Evolutionary conservation across 2,113 vertebrate genomes (phyloP), one percentile per base, ranked within the genome.

Genomic region (Osmerus mordax): DNA sequence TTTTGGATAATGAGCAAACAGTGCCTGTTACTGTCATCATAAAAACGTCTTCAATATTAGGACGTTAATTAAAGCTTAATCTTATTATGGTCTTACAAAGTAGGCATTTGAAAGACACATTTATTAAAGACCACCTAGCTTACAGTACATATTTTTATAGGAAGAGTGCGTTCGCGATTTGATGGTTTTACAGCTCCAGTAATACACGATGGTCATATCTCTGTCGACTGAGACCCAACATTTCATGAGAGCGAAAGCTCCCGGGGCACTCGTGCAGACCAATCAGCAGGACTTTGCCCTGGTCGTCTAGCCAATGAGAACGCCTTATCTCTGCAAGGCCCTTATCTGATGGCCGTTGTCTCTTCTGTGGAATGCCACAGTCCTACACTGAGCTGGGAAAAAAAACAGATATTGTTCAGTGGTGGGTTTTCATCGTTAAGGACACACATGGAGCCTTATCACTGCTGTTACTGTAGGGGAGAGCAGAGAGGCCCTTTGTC

Each of bases 351-450:
- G 64, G 69, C 78, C 72, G 56, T 69, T 28, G 59, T 81, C 75
- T 79, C 55, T 76, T 80, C 76, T 78, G 56, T 78, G 72, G 84
- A 90, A 89, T 80, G 79, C 79, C 81, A 87, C 85, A 78, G 76
- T 70, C 73, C 69, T 74, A 83, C 85, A 74, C 68, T 81, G 78
- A 84, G 78, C 79, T 41, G 41, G 41, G 41, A 11, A 84, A 78
- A 83, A 77, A 86, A 79, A 74, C 75, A 60, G 74, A 70, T 73
- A 68, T 15, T 75, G 72, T 76, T 79, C 74, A 75, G 81, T 75
- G 81, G 81, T 83, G 72, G 75, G 73, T 80, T 76, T 73, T 78
- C 70, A 77, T 71, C 21, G 32, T 83, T 81, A 80, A 86, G 87
- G 82, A 78, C 80, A 75, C 62, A 60, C 78, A 23, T 3, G 69